Evolutionary conservation across 1,140 invertebrate genomes (phyloP), one percentile per base, ranked within the genome.

Genomic region (Aphelenchoides besseyi): DNA sequence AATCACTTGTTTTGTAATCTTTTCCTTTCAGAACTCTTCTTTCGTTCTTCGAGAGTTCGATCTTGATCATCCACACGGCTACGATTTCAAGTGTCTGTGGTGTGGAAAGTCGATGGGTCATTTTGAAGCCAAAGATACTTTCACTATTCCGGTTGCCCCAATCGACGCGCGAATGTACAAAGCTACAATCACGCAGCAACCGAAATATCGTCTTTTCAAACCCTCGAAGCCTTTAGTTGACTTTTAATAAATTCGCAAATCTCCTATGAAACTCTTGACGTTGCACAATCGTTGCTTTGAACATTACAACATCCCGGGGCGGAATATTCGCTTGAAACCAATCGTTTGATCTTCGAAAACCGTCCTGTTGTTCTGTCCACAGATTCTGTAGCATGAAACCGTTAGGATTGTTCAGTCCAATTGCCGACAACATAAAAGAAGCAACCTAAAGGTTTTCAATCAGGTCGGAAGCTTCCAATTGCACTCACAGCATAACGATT

Each of bases 301-400:
- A 59, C 55, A 59, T 59, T 5, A 8, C 5, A 5, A 23, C 55
- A 33, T 59, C 55, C 18, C 5, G 5, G 5, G 55, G 26, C 5
- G 5, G 5, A 5, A 59, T 18, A 5, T 16, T 8, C 5, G 18
- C 18, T 59, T 59, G 55, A 33, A 8, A 59, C 5, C 18, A 8
- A 32, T 75, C 74, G 18, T 1, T 55, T 2, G 74, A 57, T 2
- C 28, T 48, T 16, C 62, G 57, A 8, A 12, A 18, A 8, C 80
- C 78, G 16, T 79, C 26, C 28, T 75, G 30, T 37, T 68, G 37
- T 36, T 61, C 76, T 41, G 37, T 71, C 81, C 81, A 81, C 35
- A 81, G 53, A 69, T 82, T 73, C 12, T 71, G 52, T 1, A 83
- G 18, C 16, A 12, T 28, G 63, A 83, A 81, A 16, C 80, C 80